Conservation (phyloP, 2,888 invertebrate genomes). For the Agrochola macilenta region DNA sequence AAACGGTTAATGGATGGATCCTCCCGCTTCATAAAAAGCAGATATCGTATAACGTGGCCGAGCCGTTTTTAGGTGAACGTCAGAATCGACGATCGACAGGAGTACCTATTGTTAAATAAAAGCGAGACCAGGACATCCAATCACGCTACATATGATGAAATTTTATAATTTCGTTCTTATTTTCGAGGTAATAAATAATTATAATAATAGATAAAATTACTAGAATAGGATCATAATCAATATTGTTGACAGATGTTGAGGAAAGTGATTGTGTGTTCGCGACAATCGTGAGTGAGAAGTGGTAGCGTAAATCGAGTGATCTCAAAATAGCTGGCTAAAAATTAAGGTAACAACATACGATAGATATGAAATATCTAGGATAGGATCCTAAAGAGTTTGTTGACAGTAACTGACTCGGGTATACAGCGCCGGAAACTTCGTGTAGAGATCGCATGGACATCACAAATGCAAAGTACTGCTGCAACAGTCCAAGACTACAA, state of each 20-base stretch:
- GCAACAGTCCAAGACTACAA: constrained; percentile 1
- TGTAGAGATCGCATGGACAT: background rate
- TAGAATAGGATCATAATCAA: constrained; percentile 36
- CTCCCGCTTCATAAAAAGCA: background rate
- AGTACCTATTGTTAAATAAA: background rate
- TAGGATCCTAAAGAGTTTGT: constrained; percentile 34
- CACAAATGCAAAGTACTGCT: background rate
- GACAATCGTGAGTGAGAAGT: background rate
- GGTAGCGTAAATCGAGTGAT: background rate
- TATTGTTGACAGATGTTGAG: constrained; percentile 44
- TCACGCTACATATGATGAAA: background rate
- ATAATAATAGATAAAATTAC: background rate
- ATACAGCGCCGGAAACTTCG: background rate
- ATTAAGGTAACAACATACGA: constrained; percentile 30
- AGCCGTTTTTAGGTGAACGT: background rate
- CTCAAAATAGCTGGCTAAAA: background rate
- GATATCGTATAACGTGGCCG: constrained; percentile 2
- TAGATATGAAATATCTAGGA: constrained; percentile 16
- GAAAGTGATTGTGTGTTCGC: constrained; percentile 6
- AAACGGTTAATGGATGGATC: background rate
- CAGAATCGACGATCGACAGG: no score
- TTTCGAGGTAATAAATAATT: constrained; percentile 24
- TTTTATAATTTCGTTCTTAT: background rate
- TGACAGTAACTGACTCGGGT: constrained; percentile 25
- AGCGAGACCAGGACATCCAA: background rate